These are phyloP conservation scores for Bujurquina vittata DNA, from an alignment of 2,113 vertebrate genomes.

Conservation along the genomic window DNA sequence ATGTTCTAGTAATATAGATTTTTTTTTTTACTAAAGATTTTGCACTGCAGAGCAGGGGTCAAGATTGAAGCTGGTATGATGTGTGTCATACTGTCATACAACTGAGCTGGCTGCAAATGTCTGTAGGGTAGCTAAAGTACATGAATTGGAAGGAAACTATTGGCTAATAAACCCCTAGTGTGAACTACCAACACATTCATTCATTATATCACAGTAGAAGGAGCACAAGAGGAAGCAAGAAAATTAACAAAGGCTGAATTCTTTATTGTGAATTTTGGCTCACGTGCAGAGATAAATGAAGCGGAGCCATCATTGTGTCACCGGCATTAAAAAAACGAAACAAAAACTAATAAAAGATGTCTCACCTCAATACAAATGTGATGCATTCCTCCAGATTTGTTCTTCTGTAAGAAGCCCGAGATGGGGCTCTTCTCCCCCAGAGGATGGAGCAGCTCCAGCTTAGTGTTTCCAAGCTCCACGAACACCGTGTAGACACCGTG, in stretches of 20 bases:
- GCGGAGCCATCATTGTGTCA: background rate
- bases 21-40: background rate
- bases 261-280: background rate
- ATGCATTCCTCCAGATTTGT: constrained; percentile 94
- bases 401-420: constrained; percentile 90
- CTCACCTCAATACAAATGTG: constrained; percentile 97
- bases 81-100: no score
- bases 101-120: no score
- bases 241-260: background rate
- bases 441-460: constrained; percentile 94
- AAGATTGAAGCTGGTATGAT: no score
- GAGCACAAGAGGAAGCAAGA: background rate
- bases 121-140: background rate
- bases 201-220: background rate
- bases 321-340: background rate
- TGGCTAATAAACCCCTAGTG: background rate
- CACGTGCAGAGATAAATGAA: background rate
- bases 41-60: background rate
- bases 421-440: constrained; percentile 92
- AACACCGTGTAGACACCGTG: constrained; percentile 95
- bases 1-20: no score
- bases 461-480: constrained; percentile 94
- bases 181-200: background rate
- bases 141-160: background rate
- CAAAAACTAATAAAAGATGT: background rate